Evolutionary conservation across 2,888 invertebrate genomes (phyloP), one percentile per base, ranked within the genome.

Genomic region (Apoda limacodes): DNA sequence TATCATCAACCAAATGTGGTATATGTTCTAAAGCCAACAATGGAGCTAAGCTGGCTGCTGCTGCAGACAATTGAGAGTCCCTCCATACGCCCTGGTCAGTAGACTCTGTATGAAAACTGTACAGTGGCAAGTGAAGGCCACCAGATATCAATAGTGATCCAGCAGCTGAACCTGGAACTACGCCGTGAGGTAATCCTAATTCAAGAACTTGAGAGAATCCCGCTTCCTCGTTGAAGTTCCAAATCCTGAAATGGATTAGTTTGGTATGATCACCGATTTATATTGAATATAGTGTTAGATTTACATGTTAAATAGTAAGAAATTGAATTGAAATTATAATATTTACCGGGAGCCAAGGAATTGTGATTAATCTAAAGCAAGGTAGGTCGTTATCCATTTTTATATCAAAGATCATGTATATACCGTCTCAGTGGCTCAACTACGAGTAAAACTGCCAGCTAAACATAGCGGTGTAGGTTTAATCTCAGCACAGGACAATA

Each of bases 211-310:
- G 87, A 0, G 87, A 87, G 53, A 86, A 87, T 1, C 87, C 87
- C 0, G 87, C 85, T 59, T 87, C 87, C 52, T 87, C 87, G 50
- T 87, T 87, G 66, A 86, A 87, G 53, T 86, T 87, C 86, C 87
- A 87, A 36, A 87, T 83, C 51, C 87, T 87, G 64, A 24, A 72
- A 65, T 6, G n/a, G 9, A 17, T 21, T 2, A 13, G 13, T 9
- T 28, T 9, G n/a, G 7, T 10, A 10, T n/a, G 1, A 17, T 11
- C 17, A 9, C 13, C 11, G 13, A 3, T 26, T 32, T 11, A 30
- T 7, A 6, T n/a, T 25, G 7, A 5, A 13, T 17, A 19, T 2
- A 9, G 9, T 19, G 3, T 3, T 19, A 7, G 10, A 4, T 26
- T 19, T 26, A 9, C 4, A n/a, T 28, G 9, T 14, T 10, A 22